Evolutionary conservation across 2,888 invertebrate species (phyloP).

Genomic region (Camponotus fellah): DNA sequence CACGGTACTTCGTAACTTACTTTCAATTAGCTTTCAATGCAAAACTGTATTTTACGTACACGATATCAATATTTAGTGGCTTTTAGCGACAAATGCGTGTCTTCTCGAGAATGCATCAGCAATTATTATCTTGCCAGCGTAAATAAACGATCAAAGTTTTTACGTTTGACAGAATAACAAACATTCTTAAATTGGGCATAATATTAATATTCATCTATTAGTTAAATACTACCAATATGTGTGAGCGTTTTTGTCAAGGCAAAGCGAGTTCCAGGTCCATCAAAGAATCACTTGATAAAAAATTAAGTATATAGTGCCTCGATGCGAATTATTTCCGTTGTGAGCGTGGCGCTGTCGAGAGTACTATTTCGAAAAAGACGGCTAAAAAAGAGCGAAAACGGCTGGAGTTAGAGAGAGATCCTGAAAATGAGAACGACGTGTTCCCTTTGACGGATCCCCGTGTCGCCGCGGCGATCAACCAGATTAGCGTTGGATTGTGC

Average conservation of each 20-base stretch:
- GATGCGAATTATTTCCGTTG: slow-evolving; percentile 6
- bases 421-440: slow-evolving; percentile 71
- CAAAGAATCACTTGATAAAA: slow-evolving; percentile 13
- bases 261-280: neutral
- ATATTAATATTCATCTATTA: neutral
- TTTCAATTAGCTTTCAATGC: neutral
- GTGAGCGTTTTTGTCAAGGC: neutral
- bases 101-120: slow-evolving; percentile 50
- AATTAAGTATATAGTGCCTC: neutral
- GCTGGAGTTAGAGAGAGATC: slow-evolving; percentile 50
- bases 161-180: slow-evolving; percentile 43
- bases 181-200: slow-evolving; percentile 25
- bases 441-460: slow-evolving; percentile 77
- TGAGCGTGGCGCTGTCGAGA: neutral
- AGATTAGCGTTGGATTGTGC: slow-evolving; percentile 77
- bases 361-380: slow-evolving; percentile 30
- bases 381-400: slow-evolving; percentile 18
- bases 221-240: neutral
- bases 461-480: slow-evolving; percentile 74
- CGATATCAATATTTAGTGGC: slow-evolving; percentile 43
- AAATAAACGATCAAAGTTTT: slow-evolving; percentile 45
- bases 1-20: slow-evolving; percentile 20
- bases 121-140: slow-evolving; percentile 44
- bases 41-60: slow-evolving; percentile 11
- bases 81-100: slow-evolving; percentile 50